Evolutionary conservation across 2,113 vertebrate species (phyloP), one percentile per base, ranked within the genome.

Genomic region (Myodes glareolus): DNA sequence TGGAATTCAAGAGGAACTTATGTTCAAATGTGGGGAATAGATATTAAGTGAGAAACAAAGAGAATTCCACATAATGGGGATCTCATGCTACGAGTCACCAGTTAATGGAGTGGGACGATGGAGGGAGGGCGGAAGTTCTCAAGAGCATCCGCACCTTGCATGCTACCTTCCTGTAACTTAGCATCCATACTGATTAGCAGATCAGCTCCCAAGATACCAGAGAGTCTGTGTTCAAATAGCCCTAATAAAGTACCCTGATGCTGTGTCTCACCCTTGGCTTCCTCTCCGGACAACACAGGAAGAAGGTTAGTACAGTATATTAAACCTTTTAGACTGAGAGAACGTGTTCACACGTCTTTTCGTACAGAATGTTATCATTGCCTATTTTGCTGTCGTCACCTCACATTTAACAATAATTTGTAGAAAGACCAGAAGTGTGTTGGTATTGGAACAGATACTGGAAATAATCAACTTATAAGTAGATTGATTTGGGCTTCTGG

Each of bases 81-180:
- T 16, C 11, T 50, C 11, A 8, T 0, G 11, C 42, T 87, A 50
- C 42, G 25, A 50, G 42, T 86, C 25, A 50, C 84, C 39, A 36
- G 61, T 39, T 14, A 42, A 1, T 31, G 17, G 47, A 72, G n/a
- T 31, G 36, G 29, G 72, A 21, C 70, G 4, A 4, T 2, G 25
- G 9, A 17, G 42, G 33, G 75, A 70, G 6, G 70, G 10, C 4
- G 45, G 23, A 36, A 27, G 55, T 87, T 55, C 58, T 50, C 52
- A 45, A n/a, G 55, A 0, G 6, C 9, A 7, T 5, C 52, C 17
- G 1, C 13, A 7, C 67, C 73, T 9, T 25, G 11, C 39, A 25
- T 14, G 33, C 42, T 31, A 42, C 67, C 42, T 8, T 16, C 33
- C 86, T 1, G 36, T 90, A n/a, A 73, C 65, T 33, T 31, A 90